Base-by-base conservation (phyloP, 2,797 vertebrate genomes). In the Cynopterus sphinx region DNA sequence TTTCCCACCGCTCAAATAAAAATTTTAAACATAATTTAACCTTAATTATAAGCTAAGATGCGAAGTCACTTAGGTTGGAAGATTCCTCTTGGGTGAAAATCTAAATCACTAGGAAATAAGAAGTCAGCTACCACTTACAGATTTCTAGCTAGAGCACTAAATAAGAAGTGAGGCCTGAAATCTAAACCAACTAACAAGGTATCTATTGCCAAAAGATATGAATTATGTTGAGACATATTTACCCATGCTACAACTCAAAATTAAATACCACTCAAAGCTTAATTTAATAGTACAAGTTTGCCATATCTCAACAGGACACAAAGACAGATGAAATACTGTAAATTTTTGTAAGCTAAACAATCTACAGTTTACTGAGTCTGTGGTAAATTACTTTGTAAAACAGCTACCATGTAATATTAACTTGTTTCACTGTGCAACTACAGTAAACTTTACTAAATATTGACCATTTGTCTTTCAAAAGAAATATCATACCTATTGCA, bases 1-100 rank as follows among this genome's bases (percentile, higher is more conserved):
- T 75, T 87, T 87, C 82, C 36, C 74, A 90, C n/a, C 74, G 28
- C 21, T 84, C 65, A 90, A 74, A 24, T 39, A 96, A 93, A 81
- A 16, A 74, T 19, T 74, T 59, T 46, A 67, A 90, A 86, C 49
- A 90, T 79, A 78, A 90, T 61, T 53, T 93, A 90, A 81, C 43
- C 67, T 22, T 90, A 51, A 90, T 59, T 75, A 87, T 41, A 87
- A 84, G 51, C 51, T 77, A 92, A 78, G 19, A 39, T 19, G 31
- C 61, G 24, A 81, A 86, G 43, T 74, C 24, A 46, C 11, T 68
- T 77, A 85, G 17, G 24, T 28, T 51, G 59, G 16, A 51, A 67
- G 55, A 36, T 39, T 79, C 24, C 24, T 49, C 49, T 49, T 49
- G 49, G 15, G 15, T 49, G 49, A 49, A 49, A 51, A 73, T 81